Base-by-base conservation (phyloP, 2,797 vertebrate genomes). In the Argyrosomus regius region DNA sequence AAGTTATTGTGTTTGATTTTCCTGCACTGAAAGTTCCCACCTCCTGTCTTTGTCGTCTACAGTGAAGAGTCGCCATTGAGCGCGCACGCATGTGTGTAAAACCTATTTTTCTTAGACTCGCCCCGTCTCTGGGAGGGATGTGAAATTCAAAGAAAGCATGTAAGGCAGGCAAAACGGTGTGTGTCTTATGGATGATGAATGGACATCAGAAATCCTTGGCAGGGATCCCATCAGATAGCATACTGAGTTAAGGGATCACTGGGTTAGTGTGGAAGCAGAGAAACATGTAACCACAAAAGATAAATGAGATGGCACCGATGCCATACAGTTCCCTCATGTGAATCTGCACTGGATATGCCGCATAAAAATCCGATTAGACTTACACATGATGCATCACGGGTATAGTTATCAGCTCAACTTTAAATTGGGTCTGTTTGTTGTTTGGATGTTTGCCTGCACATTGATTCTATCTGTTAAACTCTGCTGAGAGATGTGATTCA, bases 141-240 rank as follows among this genome's bases (percentile, higher is more conserved):
- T 58, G 24, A 70, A 28, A 72, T 41, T 56, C 4, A 46, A 28
- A 24, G 20, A 43, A 46, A 69, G 26, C 35, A 8, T 68, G 41
- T 58, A 62, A 63, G 35, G 46, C 65, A 52, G 68, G 69, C 64
- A 77, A 39, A 65, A 60, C 13, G 3, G 20, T 59, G 66, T 77
- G 75, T 67, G 79, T 81, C 63, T 50, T 65, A 72, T 77, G 52
- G 77, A 75, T 89, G 82, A 88, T 91, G 76, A 85, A 92, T 86
- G 82, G 79, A 59, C 69, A 58, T 81, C 45, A 74, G 65, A 77
- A 54, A 67, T 50, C 31, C 52, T 9, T 87, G 79, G 82, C 60
- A 35, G 20, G 26, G 24, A 58, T 60, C 60, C 75, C 48, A 87
- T 84, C 84, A 82, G 66, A 85, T 82, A 83, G 54, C 53, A 71